Conservation (phyloP, 2,113 vertebrate species). For the Gnathonemus longibarbis region DNA sequence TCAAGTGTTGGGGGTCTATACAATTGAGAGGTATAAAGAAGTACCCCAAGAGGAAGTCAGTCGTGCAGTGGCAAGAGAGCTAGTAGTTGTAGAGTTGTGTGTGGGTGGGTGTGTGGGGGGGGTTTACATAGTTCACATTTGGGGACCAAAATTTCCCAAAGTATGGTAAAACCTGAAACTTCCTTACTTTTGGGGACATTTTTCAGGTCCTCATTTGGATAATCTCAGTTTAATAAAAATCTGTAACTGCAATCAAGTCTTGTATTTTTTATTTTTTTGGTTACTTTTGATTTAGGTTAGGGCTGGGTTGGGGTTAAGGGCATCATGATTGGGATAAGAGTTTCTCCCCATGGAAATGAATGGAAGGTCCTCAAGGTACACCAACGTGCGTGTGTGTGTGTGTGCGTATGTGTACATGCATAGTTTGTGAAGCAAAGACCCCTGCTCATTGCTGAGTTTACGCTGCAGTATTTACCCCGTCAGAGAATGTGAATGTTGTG, state of each 20-base stretch:
- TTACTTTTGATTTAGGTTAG: background rate
- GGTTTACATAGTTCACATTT: too few species aligned
- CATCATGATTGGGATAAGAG: background rate
- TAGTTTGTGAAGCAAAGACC: background rate
- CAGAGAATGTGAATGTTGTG: background rate
- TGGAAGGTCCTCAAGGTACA: background rate
- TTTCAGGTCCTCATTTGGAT: too few species aligned
- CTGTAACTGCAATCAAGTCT: background rate
- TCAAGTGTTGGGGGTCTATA: conserved; percentile 47
- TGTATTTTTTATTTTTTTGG: background rate
- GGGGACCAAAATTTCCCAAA: background rate
- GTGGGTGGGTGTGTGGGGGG: too few species aligned
- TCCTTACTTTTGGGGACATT: too few species aligned
- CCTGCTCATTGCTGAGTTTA: background rate
- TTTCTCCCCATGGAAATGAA: background rate
- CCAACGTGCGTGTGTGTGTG: background rate
- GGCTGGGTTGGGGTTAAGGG: background rate
- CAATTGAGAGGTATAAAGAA: conserved; percentile 61
- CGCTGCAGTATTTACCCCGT: background rate
- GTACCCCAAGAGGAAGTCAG: conserved; percentile 37
- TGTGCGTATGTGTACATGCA: background rate
- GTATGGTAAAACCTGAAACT: too few species aligned
- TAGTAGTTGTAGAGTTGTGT: background rate
- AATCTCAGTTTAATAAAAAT: too few species aligned
- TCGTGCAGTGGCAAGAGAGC: conserved; percentile 46